Base-by-base conservation (phyloP, 1,140 invertebrate species). In the Zaprionus kolodkinae region DNA sequence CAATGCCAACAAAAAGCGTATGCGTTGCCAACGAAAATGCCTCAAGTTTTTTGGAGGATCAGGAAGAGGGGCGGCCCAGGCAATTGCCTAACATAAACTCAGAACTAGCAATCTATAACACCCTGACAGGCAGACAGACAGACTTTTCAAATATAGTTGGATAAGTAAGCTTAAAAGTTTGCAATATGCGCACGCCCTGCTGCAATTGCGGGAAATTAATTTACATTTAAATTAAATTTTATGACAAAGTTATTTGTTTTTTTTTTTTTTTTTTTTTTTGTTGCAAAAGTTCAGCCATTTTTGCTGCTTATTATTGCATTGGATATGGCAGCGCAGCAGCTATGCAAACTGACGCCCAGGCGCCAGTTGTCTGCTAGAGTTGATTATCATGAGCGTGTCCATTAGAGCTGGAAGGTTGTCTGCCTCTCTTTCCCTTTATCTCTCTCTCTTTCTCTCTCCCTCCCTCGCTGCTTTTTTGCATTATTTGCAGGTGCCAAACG, bases 151-250 rank as follows among this genome's bases (percentile, higher is more conserved):
- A 65, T 71, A 25, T 61, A 71, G 65, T 81, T 79, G 55, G 55
- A 62, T 77, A 81, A 79, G 73, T 77, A 50, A 77, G 73, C 73
- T 80, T 71, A 62, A 54, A 79, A 81, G 60, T 72, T 81, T 63
- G 12, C 45, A 68, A 73, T 25, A 21, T 21, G 21, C 21, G 21
- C n/a, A 43, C 50, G 35, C 17, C 25, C 0, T 40, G 27, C 33
- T 10, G 17, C 48, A 62, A 57, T 67, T 67, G 52, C 50, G 59
- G 27, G 48, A 79, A 76, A 81, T 78, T 72, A 71, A 78, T 81
- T 81, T 81, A 72, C 79, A 81, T 78, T 81, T 81, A 76, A 72
- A 79, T 81, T 54, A 65, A 74, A 80, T 71, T 73, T 73, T 65
- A 73, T 72, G 69, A 33, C 66, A 65, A 68, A 79, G 13, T 64